phyloP scores from a whole-genome alignment of 2,888 invertebrate genomes.

The Lycophotia porphyrea region DNA sequence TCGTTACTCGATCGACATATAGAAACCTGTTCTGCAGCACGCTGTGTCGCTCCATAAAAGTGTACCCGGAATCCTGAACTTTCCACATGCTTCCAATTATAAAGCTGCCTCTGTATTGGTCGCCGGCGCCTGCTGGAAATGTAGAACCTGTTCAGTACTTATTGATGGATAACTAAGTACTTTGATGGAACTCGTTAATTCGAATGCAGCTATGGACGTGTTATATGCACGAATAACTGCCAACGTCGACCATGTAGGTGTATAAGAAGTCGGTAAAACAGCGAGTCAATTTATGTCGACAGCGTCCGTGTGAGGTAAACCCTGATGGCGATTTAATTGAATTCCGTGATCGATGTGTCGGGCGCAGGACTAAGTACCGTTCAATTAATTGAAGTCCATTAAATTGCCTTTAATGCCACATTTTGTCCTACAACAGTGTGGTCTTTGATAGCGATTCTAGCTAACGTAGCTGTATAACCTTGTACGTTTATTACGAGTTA shows the following conservation, averaged over 20 bases:
- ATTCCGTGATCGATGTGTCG: conserved; percentile 62
- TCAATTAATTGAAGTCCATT: conserved; percentile 52
- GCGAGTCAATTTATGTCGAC: conserved; percentile 72
- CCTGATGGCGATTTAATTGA: conserved; percentile 74
- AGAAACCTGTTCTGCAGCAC: conserved; percentile 75
- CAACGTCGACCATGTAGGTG: conserved; percentile 62
- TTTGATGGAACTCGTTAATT: conserved; percentile 45
- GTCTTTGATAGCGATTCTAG: conserved; percentile 35
- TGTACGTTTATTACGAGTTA: conserved; percentile 26
- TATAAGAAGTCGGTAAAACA: conserved; percentile 57
- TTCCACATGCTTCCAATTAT: conserved; percentile 77
- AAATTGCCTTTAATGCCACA: conserved; percentile 48
- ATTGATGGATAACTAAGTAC: conserved; percentile 47
- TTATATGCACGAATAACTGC: conserved; percentile 73
- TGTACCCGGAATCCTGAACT: conserved; percentile 73
- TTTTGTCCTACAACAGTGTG: conserved; percentile 34
- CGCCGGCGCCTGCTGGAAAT: conserved; percentile 46
- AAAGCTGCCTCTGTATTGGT: conserved; percentile 53
- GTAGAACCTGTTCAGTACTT: conserved; percentile 49
- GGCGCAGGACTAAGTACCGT: conserved; percentile 40
- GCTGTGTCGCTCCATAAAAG: conserved; percentile 73
- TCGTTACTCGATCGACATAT: conserved; percentile 69
- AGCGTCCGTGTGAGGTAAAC: conserved; percentile 72
- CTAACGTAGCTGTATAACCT: conserved; percentile 32
- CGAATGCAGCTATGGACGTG: conserved; percentile 67